Conservation (phyloP, 2,113 vertebrate genomes). For the Gila orcuttii region DNA sequence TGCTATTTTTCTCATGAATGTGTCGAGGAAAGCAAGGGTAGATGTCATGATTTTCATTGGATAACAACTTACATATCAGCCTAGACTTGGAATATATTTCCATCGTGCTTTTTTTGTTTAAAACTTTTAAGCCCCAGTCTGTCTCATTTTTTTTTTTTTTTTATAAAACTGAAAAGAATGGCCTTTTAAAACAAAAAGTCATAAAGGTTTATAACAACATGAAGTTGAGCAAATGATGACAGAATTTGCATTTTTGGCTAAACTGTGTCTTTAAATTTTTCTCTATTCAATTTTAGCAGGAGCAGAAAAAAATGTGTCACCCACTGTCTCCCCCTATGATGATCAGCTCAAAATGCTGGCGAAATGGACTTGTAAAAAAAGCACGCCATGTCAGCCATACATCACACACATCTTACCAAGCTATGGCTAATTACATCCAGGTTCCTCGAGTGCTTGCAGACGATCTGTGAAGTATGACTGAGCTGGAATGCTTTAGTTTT, state of each 20-base stretch:
- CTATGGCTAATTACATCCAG: constrained; percentile 31
- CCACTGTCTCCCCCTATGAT: constrained; percentile 2
- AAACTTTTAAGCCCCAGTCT: background rate
- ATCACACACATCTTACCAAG: constrained; percentile 1
- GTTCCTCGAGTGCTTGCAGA: constrained; percentile 45
- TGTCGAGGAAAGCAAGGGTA: background rate
- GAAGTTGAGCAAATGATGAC: background rate
- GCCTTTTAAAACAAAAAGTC: background rate
- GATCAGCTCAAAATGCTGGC: background rate
- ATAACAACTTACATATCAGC: background rate
- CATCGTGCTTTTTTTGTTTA: background rate
- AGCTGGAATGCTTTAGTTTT: background rate
- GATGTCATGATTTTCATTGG: background rate
- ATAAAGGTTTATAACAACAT: background rate
- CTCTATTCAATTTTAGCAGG: background rate
- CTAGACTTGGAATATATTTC: background rate
- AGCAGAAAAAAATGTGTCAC: constrained; percentile 3
- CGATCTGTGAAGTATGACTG: constrained; percentile 33
- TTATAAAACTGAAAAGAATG: background rate
- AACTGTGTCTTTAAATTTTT: background rate
- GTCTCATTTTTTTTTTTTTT: background rate
- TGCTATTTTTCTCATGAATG: background rate
- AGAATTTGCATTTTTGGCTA: background rate
- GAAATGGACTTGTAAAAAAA: constrained; percentile 1
- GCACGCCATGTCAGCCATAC: background rate